Percentiles rank a stretch among this genome's conserved stretches.
Conservation (phyloP, 2,113 vertebrate genomes). For the Cyanoliseus patagonus region DNA sequence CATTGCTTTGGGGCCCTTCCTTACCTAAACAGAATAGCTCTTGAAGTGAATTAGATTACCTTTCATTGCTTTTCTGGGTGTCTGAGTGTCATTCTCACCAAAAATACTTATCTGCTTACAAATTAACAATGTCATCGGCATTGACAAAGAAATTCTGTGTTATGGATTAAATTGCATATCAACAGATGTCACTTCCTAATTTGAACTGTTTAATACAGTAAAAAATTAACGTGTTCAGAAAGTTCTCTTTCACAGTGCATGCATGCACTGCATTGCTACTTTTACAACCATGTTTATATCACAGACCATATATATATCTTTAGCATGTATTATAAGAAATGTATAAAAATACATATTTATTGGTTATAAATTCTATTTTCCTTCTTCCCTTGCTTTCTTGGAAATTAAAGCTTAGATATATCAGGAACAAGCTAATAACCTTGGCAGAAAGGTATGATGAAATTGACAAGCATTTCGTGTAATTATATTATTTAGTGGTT, state of each 20-base stretch:
- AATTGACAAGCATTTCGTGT: not conserved
- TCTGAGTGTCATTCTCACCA: not conserved
- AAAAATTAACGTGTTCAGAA: not conserved
- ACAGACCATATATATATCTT: not conserved
- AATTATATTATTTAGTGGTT: not conserved
- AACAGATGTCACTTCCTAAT: not conserved
- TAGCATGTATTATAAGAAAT: not conserved
- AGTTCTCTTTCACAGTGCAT: not conserved
- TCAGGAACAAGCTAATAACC: not conserved
- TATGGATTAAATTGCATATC: not conserved
- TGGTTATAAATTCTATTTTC: not conserved
- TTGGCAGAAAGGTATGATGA: not conserved
- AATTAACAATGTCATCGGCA: not conserved
- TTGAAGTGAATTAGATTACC: not conserved
- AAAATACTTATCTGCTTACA: not conserved
- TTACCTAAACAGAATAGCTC: not conserved
- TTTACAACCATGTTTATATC: not conserved
- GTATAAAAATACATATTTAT: not conserved
- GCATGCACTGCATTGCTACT: not conserved
- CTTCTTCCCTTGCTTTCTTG: not conserved
- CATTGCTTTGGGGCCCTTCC: not conserved
- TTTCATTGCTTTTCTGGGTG: not conserved
- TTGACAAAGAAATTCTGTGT: not conserved
- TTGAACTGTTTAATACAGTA: not conserved
- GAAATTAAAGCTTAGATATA: not conserved